A percentile compares a stretch with the other conserved stretches of the same genome.
Evolutionary conservation across 1,140 invertebrate genomes (phyloP).

Genomic region (Onthophagus taurus): DNA sequence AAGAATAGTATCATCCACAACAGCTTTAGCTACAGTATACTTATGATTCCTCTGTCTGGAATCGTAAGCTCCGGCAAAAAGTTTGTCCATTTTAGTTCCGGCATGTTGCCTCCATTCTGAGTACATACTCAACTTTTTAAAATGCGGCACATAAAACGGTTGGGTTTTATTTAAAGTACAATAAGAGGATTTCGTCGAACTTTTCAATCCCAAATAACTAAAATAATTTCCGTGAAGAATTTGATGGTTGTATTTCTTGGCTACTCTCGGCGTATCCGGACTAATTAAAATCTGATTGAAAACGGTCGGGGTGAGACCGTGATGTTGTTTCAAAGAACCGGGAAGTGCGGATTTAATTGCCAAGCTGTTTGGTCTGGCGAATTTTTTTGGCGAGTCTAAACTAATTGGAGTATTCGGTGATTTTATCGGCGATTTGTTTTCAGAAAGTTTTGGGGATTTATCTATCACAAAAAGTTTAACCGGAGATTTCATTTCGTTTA

Average conservation of each 20-base stretch:
- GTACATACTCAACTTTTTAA: conserved; percentile 93
- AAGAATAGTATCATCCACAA: conserved; percentile 55
- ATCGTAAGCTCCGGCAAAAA: conserved; percentile 47
- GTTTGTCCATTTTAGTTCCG: conserved; percentile 34
- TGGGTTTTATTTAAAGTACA: conserved; percentile 88
- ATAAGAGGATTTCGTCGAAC: conserved; percentile 82
- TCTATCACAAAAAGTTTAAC: background rate
- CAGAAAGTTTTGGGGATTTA: conserved; percentile 6
- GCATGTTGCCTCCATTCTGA: conserved; percentile 70
- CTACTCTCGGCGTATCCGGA: conserved; percentile 80
- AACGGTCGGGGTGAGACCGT: conserved; percentile 64
- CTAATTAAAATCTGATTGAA: conserved; percentile 71
- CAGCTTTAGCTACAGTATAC: conserved; percentile 50
- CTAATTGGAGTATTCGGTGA: background rate
- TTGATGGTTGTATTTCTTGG: conserved; percentile 78
- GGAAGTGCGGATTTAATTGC: conserved; percentile 67
- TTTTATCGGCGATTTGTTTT: conserved; percentile 10
- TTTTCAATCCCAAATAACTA: conserved; percentile 83
- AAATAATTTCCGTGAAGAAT: conserved; percentile 87
- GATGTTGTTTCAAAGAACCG: conserved; percentile 66
- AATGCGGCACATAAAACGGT: conserved; percentile 87
- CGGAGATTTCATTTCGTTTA: conserved; percentile 6
- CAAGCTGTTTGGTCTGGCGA: conserved; percentile 66
- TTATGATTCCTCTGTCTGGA: conserved; percentile 58
- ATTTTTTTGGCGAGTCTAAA: conserved; percentile 44